These are phyloP conservation scores for Muricea muricata DNA, from an alignment of 92 coral and sea anemone genomes.

Conservation along the genomic window DNA sequence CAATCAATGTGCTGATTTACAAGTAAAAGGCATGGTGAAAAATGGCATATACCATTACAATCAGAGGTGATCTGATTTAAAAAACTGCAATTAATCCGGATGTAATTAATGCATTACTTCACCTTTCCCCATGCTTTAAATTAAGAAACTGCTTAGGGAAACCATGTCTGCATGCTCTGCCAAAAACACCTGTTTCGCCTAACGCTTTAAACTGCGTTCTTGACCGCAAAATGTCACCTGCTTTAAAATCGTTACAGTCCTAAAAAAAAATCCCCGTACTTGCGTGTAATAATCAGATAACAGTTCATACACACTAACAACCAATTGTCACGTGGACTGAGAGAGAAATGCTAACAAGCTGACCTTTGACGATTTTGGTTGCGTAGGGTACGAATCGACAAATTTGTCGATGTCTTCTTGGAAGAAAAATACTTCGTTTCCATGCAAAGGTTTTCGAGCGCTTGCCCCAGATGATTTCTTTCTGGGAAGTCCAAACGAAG, in stretches of 20 bases:
- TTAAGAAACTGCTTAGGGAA: constrained; percentile 2
- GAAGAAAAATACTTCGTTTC: background rate
- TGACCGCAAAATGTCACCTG: background rate
- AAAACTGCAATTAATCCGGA: too few species aligned
- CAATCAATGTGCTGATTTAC: too few species aligned
- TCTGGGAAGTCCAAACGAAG: constrained; percentile 12
- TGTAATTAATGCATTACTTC: background rate
- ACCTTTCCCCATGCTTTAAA: constrained; percentile 25
- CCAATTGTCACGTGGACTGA: too few species aligned
- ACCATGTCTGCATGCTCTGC: background rate
- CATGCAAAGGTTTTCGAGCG: background rate
- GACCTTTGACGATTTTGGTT: background rate
- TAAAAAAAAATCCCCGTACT: background rate
- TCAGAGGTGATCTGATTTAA: too few species aligned
- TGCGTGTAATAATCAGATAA: too few species aligned
- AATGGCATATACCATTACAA: too few species aligned
- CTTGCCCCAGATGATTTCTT: constrained; percentile 5
- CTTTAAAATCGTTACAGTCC: constrained; percentile 15
- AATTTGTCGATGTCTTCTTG: constrained; percentile 13
- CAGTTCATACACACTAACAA: too few species aligned
- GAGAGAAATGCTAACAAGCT: too few species aligned
- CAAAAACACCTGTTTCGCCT: constrained; percentile 2
- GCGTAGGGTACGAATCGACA: background rate
- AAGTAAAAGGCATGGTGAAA: too few species aligned
- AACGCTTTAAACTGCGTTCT: background rate